Base-by-base conservation (phyloP, 2,888 invertebrate genomes). In the Cetonia aurata region DNA sequence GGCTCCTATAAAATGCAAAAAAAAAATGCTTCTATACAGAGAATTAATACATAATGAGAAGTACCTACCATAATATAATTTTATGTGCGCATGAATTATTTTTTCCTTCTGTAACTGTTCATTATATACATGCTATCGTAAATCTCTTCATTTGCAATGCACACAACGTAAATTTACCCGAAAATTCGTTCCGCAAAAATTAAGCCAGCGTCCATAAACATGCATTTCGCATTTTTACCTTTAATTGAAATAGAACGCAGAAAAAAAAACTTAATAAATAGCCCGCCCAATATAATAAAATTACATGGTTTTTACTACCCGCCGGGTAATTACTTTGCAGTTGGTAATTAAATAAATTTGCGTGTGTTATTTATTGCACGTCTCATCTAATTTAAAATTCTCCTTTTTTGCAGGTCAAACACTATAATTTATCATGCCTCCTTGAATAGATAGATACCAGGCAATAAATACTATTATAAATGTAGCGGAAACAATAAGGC, bases 401-500 rank as follows among this genome's bases (percentile, higher is more conserved):
- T 33, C 33, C 6, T 33, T 55, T 25, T 33, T 31, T 15, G 56
- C 37, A 15, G n/a, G 13, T 41, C 33, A 8, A 13, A 56, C 37
- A 13, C 41, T 41, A 33, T 56, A 56, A 56, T 56, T 56, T 56
- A 56, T 56, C 37, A 41, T 56, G 33, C 41, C 56, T 56, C 56
- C 37, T 37, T 41, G 56, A 56, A 56, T 56, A 41, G 56, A n/a
- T 17, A 15, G 15, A 15, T 50, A 50, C 15, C 19, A 50, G 37
- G 37, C 33, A 56, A 37, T 56, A 56, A 37, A 56, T 56, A 37
- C 33, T 37, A 37, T 37, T 56, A 56, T 56, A 56, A 56, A 56
- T 56, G 56, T 56, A 15, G 56, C 56, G 56, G 56, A 56, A 56
- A 56, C 56, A 37, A 56, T 56, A 56, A 8, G 41, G 41, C 37